These are phyloP conservation scores for Micrasema longulum DNA, from an alignment of 1,140 invertebrate species.

Conservation along the genomic window DNA sequence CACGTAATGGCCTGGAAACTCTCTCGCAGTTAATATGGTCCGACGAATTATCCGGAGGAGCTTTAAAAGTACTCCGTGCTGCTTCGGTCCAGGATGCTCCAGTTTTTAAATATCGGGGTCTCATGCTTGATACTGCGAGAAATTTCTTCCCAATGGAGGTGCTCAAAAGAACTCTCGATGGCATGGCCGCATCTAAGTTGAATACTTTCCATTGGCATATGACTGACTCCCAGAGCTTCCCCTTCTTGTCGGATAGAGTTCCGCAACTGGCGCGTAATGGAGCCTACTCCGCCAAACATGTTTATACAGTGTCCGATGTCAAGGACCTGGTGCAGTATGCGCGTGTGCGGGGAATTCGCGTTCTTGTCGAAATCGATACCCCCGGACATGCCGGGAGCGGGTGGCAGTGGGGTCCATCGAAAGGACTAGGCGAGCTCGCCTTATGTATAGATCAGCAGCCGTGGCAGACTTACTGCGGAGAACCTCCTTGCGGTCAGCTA, in stretches of 20 bases:
- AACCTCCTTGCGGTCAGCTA: constrained; percentile 86
- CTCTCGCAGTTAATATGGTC: constrained; percentile 84
- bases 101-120: constrained; percentile 74
- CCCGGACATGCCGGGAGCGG: constrained; percentile 86
- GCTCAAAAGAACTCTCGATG: constrained; percentile 80
- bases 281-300: constrained; percentile 77
- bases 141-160: constrained; percentile 79
- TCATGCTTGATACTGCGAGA: constrained; percentile 81
- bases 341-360: constrained; percentile 75
- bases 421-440: constrained; percentile 76
- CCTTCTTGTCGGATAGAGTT: constrained; percentile 75
- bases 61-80: constrained; percentile 71
- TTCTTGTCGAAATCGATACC: constrained; percentile 82
- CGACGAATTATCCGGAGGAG: constrained; percentile 72
- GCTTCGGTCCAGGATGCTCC: constrained; percentile 72
- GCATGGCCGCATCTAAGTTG: constrained; percentile 82
- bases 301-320: constrained; percentile 78
- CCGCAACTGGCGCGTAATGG: constrained; percentile 81
- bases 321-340: constrained; percentile 75
- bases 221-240: constrained; percentile 87
- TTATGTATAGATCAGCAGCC: constrained; percentile 82
- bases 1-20: constrained; percentile 83
- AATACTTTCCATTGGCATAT: constrained; percentile 91
- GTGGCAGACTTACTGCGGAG: constrained; percentile 82
- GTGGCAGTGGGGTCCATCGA: constrained; percentile 80